Evolutionary conservation across 2,888 invertebrate genomes (phyloP).

Genomic region (Pedicia rivosa): DNA sequence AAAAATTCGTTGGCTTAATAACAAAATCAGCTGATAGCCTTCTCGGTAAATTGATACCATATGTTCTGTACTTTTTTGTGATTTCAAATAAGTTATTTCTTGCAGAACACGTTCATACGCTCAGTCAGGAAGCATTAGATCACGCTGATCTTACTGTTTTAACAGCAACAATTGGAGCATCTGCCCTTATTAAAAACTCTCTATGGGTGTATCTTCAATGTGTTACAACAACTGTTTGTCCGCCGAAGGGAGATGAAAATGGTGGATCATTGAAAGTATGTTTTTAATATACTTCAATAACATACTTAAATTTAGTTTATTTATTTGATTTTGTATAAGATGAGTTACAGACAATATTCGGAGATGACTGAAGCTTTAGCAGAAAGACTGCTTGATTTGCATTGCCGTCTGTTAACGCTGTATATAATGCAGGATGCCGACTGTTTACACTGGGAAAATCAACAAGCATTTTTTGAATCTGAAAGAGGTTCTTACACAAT

Average conservation of each 20-base stretch:
- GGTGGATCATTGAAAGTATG: slow-evolving; percentile 27
- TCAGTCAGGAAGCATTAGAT: slow-evolving; percentile 71
- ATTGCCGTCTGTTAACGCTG: slow-evolving; percentile 57
- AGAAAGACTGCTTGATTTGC: slow-evolving; percentile 64
- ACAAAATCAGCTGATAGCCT: slow-evolving; percentile 58
- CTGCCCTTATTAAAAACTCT: slow-evolving; percentile 61
- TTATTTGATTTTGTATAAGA: too few species aligned
- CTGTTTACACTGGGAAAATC: slow-evolving; percentile 56
- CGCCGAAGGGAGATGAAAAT: slow-evolving; percentile 28
- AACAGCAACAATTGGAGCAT: slow-evolving; percentile 66
- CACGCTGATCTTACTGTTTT: slow-evolving; percentile 69
- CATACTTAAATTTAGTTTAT: too few species aligned
- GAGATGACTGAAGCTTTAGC: slow-evolving; percentile 75
- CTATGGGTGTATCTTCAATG: slow-evolving; percentile 58
- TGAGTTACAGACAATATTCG: slow-evolving; percentile 56
- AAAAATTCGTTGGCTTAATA: slow-evolving; percentile 52
- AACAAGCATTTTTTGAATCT: slow-evolving; percentile 47
- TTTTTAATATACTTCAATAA: neutral
- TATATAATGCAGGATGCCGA: slow-evolving; percentile 73
- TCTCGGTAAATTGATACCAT: slow-evolving; percentile 32
- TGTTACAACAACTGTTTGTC: slow-evolving; percentile 24
- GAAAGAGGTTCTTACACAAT: slow-evolving; percentile 66
- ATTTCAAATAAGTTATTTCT: neutral
- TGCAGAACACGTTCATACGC: slow-evolving; percentile 56
- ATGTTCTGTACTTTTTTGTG: neutral